Evolutionary conservation across 2,888 invertebrate species (phyloP).

Genomic region (Chrysomela aeneicollis): DNA sequence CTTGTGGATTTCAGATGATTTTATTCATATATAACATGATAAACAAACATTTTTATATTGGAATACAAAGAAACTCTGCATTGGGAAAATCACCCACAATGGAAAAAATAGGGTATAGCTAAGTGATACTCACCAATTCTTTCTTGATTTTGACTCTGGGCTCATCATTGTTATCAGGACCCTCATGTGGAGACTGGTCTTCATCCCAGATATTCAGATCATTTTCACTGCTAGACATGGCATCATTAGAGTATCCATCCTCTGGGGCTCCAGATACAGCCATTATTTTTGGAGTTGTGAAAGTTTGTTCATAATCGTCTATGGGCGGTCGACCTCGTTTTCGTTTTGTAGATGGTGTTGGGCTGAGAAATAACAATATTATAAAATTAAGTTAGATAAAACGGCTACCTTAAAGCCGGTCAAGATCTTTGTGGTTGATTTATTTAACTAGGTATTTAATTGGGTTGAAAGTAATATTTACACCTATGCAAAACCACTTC

Average conservation of each 20-base stretch:
- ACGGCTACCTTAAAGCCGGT: too few species aligned
- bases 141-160: constrained; percentile 55
- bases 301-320: constrained; percentile 67
- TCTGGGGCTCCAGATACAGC: constrained; percentile 60
- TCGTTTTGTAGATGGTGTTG: constrained; percentile 59
- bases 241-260: constrained; percentile 59
- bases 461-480: too few species aligned
- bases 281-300: constrained; percentile 65
- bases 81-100: too few species aligned
- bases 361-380: constrained; percentile 47
- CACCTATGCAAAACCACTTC: too few species aligned
- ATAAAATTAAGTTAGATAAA: too few species aligned
- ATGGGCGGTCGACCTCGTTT: constrained; percentile 73
- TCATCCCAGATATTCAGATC: constrained; percentile 60
- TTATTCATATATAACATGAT: too few species aligned
- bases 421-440: too few species aligned
- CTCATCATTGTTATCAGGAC: constrained; percentile 51
- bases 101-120: not conserved
- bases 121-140: constrained; percentile 46
- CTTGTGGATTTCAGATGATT: too few species aligned
- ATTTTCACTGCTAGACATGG: constrained; percentile 60
- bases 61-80: too few species aligned
- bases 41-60: too few species aligned
- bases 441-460: too few species aligned
- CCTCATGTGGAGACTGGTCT: constrained; percentile 54